Evolutionary conservation across 2,797 vertebrate species (phyloP).

Genomic region (Mareca strepera): DNA sequence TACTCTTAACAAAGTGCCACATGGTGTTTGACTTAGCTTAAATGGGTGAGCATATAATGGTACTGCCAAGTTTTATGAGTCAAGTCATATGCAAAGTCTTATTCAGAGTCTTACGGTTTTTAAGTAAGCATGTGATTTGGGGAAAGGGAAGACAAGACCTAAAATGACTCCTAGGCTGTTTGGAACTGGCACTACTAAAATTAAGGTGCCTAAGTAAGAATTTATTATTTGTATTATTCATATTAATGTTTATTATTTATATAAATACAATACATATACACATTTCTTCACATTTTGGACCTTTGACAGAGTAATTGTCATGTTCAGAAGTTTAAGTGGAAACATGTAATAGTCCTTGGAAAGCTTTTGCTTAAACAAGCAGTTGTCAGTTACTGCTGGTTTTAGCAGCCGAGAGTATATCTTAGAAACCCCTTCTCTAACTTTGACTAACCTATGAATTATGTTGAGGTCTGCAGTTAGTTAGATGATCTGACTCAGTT

Average conservation of each 20-base stretch:
- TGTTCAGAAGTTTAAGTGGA: background rate
- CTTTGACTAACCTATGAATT: background rate
- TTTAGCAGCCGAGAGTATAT: background rate
- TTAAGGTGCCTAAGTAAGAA: background rate
- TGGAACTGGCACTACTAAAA: background rate
- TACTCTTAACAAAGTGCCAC: background rate
- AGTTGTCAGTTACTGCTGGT: background rate
- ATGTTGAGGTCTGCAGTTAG: background rate
- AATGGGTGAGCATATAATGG: background rate
- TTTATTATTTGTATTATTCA: too few relatives aligned
- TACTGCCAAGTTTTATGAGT: background rate
- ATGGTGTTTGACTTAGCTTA: background rate
- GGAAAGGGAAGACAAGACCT: background rate
- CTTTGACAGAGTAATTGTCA: background rate
- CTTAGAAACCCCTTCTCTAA: background rate
- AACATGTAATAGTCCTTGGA: background rate
- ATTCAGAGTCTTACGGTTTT: background rate
- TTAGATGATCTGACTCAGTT: background rate
- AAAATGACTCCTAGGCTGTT: background rate
- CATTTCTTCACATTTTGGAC: background rate
- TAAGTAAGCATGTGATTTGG: background rate
- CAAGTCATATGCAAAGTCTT: constrained; percentile 5
- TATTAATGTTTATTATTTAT: too few relatives aligned
- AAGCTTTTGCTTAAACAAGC: background rate
- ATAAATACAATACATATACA: background rate